Evolutionary conservation across 2,113 vertebrate species (phyloP), one percentile per base, ranked within the genome.

Genomic region (Helogale parvula): DNA sequence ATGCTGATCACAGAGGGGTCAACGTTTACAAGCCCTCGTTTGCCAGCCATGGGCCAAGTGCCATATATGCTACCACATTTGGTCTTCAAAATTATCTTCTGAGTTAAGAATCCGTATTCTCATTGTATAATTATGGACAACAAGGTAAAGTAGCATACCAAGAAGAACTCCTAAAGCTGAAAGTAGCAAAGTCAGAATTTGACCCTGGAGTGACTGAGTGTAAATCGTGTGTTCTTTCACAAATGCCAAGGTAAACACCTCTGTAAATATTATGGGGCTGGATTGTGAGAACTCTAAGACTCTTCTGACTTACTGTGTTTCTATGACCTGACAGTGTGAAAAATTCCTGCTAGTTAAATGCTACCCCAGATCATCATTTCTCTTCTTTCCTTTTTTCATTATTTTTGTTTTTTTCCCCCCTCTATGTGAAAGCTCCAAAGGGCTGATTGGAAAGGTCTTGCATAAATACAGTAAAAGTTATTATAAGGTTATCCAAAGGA

Each of bases 401-500:
- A 69, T 87, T 93, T 95, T 93, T 27, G 41, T 41, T 41, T 41
- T 41, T 41, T 41, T 6, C 41, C 95, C 81, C 94, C 95, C 47
- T 93, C 74, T 57, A 38, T 94, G 96, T 98, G 79, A 90, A 88
- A 96, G 81, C 95, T 97, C 84, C 94, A 96, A 16, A 35, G 80
- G 77, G 92, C 92, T 97, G 96, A 97, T 96, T 93, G 92, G 90
- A 92, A 95, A 97, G 72, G 60, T 69, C 95, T 95, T 97, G 52
- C 68, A 90, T 65, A 97, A 97, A 97, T 96, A 96, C 52, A 96
- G 95, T 96, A 97, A 97, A 98, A 97, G 76, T 88, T 95, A 96
- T 96, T 90, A 97, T 95, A 77, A 97, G 97, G 96, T 97, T 94
- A 97, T 97, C 94, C 96, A 98, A 82, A 96, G 97, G 96, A 97